A percentile compares a stretch with the other conserved stretches of the same genome.
These are phyloP conservation scores for Octodon degus DNA, from an alignment of 2,113 vertebrate species.

Conservation along the genomic window DNA sequence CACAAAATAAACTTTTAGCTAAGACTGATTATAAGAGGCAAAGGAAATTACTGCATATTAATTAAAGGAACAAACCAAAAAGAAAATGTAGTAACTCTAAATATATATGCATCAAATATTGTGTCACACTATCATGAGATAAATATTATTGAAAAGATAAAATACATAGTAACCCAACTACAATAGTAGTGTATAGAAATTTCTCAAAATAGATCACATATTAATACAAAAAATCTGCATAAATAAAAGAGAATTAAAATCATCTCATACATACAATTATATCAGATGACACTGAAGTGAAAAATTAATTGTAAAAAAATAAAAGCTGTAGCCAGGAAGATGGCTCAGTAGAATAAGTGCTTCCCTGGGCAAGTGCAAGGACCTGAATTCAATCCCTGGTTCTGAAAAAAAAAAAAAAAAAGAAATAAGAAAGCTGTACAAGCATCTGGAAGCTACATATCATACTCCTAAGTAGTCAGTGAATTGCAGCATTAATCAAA, in stretches of 20 bases:
- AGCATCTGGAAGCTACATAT: background rate
- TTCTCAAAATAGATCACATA: background rate
- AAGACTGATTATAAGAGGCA: background rate
- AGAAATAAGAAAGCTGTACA: background rate
- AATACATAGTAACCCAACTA: background rate
- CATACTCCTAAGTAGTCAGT: background rate
- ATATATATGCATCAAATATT: background rate
- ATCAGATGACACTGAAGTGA: background rate
- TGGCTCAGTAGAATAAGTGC: too few relatives aligned
- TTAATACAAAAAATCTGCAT: background rate
- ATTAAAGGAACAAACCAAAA: background rate
- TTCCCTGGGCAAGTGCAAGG: too few relatives aligned
- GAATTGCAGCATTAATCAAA: background rate
- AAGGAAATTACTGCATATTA: background rate
- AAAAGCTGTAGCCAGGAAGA: too few relatives aligned
- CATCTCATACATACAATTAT: background rate
- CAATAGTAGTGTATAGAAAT: background rate
- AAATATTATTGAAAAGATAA: background rate
- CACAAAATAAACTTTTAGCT: background rate
- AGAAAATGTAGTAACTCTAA: background rate
- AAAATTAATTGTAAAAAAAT: background rate
- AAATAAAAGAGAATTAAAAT: background rate
- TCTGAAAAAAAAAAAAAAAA: too few relatives aligned
- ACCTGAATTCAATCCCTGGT: too few relatives aligned
- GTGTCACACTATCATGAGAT: background rate